Evolutionary conservation across 37 sponge, comb jelly and placozoan genomes (phyloP).

Genomic region (Hormiphora californensis): DNA sequence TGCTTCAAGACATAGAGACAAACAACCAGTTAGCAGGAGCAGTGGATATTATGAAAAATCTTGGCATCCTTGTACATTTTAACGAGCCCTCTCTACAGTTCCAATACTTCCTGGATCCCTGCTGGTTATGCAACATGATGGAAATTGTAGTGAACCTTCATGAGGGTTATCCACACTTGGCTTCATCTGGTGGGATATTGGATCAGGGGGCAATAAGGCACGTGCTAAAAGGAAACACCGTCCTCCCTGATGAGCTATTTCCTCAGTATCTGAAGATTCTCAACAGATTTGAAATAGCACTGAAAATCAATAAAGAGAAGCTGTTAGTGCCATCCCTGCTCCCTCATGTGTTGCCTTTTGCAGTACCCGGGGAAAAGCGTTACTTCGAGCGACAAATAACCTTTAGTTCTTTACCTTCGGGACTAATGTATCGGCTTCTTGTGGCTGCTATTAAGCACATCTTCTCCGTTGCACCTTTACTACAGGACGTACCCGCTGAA

Average conservation of each 20-base stretch:
- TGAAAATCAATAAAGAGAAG: constrained; percentile 12
- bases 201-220: background rate
- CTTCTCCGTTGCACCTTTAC: background rate
- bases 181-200: background rate
- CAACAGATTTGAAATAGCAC: constrained; percentile 28
- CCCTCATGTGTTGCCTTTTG: background rate
- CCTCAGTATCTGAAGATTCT: background rate
- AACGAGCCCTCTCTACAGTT: constrained; percentile 13
- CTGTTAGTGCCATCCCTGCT: background rate
- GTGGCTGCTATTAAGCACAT: constrained; percentile 3
- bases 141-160: background rate
- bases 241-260: background rate
- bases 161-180: background rate
- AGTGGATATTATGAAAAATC: background rate
- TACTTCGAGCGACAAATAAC: constrained; percentile 20
- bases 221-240: background rate
- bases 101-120: constrained; percentile 49
- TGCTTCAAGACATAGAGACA: background rate
- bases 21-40: background rate
- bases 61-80: background rate
- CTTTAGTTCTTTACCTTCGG: background rate
- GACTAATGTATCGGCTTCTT: background rate
- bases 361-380: background rate
- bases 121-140: constrained; percentile 45
- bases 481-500: too few species aligned